Base-by-base conservation (phyloP, 2,888 invertebrate genomes). In the Oxycera nigricornis region DNA sequence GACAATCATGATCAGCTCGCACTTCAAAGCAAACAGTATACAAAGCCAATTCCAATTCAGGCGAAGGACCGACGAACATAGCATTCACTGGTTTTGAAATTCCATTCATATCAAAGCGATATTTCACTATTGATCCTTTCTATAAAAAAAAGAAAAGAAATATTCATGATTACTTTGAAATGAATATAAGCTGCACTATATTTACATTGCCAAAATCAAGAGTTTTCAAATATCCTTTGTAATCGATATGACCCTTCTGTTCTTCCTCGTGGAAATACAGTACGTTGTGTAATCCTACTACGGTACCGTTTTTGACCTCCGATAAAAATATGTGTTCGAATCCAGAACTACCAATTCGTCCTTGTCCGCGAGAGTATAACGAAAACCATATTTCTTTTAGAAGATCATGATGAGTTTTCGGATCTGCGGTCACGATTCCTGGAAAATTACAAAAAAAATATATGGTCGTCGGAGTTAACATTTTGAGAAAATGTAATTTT, bases 301-400 rank as follows among this genome's bases (percentile, higher is more conserved):
- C 90, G 80, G 91, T 91, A 55, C 89, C 89, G 79, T 91, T 90
- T 83, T 93, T 94, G 0, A 93, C 87, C 87, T 97, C 97, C 0
- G 95, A 93, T 1, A 96, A 89, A 83, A 97, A 96, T 24, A 96
- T 91, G 81, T 97, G 97, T 84, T 97, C 97, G 82, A 97, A 97
- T 1, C 95, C 97, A 46, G 93, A 93, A 79, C 96, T 96, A 75
- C 96, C 93, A 24, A 93, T 89, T 81, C 90, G 90, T 30, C 94
- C 92, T 80, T 89, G 88, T 31, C 93, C 91, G 76, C 96, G 88
- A 0, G 95, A 91, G 82, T 95, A 97, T 79, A 94, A 88, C 35
- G 91, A 91, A 81, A 94, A 94, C 94, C 94, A 94, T 11, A 94
- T 83, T 77, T 89, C 89, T 81, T 91, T 90, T 9, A 94, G 83